Evolutionary conservation across 2,113 vertebrate genomes (phyloP), one percentile per base, ranked within the genome.

Genomic region (Gobio gobio): DNA sequence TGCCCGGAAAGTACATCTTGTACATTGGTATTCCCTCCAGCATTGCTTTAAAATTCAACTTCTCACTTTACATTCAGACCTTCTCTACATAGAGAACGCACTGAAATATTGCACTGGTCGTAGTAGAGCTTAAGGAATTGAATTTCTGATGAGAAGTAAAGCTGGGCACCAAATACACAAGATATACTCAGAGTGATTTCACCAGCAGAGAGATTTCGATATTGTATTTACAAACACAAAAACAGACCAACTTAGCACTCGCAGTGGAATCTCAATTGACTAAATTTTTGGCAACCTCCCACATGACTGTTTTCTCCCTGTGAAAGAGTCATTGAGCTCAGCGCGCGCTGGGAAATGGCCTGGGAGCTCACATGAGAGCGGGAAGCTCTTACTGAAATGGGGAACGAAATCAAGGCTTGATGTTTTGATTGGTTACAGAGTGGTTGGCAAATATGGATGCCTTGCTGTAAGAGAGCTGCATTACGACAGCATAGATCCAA

Each of bases 221-320:
- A 82, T 73, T 78, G 76, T 70, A 84, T 83, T 85, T 80, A 79
- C 49, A 26, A 43, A 73, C 29, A 77, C 47, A 51, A 54, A 20
- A 40, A 59, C 75, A 75, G 26, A 45, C 54, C 83, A 77, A 74
- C 83, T 56, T 26, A 10, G 10, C 51, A 10, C 24, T 75, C 33
- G 22, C 81, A 66, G 63, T 56, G 10, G 86, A 90, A 87, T 86
- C 86, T 82, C 77, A 84, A 78, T 87, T 84, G n/a, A 54, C 49
- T 58, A 49, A 78, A 33, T 78, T 59, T 24, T 58, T 64, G 9
- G 2, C 22, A 79, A 43, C 66, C 64, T 83, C 29, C 40, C 63
- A 29, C 49, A 18, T 36, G 29, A 20, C 29, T 20, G 14, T 45
- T 33, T 22, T 82, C 12, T 78, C 43, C 36, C 56, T 66, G 33